Percentiles rank a stretch among this genome's conserved stretches.
Evolutionary conservation across 1,140 invertebrate species (phyloP).

Genomic region (Mactra quadrangularis): DNA sequence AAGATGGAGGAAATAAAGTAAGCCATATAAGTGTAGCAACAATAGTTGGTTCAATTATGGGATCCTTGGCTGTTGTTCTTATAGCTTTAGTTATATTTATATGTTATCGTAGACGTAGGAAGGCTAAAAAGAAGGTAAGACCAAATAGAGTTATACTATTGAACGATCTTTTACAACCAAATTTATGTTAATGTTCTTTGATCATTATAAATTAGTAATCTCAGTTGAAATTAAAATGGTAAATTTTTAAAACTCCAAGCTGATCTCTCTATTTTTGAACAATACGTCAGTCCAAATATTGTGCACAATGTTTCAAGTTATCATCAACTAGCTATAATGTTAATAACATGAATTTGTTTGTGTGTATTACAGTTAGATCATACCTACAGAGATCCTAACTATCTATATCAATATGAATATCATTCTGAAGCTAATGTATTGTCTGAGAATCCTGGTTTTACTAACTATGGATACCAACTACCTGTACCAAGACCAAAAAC

Average conservation of each 20-base stretch:
- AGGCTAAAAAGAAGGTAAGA: slow-evolving; percentile 5
- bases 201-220: not conserved
- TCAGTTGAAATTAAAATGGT: not conserved
- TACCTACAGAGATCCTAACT: slow-evolving; percentile 12
- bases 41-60: slow-evolving; percentile 23
- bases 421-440: slow-evolving; percentile 43
- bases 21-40: slow-evolving; percentile 25
- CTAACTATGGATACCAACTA: slow-evolving; percentile 28
- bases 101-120: slow-evolving; percentile 22
- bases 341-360: no score
- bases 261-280: no score
- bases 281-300: no score
- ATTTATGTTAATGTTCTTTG: not conserved
- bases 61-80: slow-evolving; percentile 23
- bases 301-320: no score
- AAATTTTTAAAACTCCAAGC: not conserved
- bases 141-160: not conserved
- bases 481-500: not conserved
- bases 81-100: slow-evolving; percentile 16
- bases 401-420: slow-evolving; percentile 52
- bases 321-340: no score
- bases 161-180: not conserved
- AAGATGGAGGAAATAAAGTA: not conserved
- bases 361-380: not conserved
- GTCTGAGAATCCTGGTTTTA: slow-evolving; percentile 37